Conservation (phyloP, 2,113 vertebrate genomes). For the Hydropotes inermis region DNA sequence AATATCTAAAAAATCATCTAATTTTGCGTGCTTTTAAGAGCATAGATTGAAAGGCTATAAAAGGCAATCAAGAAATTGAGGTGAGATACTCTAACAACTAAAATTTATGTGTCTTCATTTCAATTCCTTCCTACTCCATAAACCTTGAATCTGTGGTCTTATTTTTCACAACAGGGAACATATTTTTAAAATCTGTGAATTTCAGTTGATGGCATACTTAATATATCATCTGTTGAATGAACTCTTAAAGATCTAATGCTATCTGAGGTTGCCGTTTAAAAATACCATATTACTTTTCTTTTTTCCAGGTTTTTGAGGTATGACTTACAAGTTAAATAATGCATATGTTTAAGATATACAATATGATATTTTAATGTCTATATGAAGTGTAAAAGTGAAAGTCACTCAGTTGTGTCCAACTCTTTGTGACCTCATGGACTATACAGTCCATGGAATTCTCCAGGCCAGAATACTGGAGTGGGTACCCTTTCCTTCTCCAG, state of each 20-base stretch:
- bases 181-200: neutral
- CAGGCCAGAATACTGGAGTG: neutral
- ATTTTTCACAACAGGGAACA: neutral
- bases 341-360: neutral
- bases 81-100: neutral
- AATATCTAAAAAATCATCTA: neutral
- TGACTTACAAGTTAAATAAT: neutral
- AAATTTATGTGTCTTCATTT: neutral
- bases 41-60: neutral
- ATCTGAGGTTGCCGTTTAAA: neutral
- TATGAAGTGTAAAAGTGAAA: neutral
- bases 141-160: neutral
- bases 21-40: neutral
- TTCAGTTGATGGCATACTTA: neutral
- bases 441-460: neutral
- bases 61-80: neutral
- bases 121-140: neutral
- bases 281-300: neutral
- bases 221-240: neutral
- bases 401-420: neutral
- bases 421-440: neutral
- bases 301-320: neutral
- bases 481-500: neutral
- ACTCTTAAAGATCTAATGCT: neutral
- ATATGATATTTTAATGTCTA: neutral